These are phyloP conservation scores for Kuschelorhynchus macadamiae DNA, from an alignment of 2,888 invertebrate genomes.

Conservation along the genomic window DNA sequence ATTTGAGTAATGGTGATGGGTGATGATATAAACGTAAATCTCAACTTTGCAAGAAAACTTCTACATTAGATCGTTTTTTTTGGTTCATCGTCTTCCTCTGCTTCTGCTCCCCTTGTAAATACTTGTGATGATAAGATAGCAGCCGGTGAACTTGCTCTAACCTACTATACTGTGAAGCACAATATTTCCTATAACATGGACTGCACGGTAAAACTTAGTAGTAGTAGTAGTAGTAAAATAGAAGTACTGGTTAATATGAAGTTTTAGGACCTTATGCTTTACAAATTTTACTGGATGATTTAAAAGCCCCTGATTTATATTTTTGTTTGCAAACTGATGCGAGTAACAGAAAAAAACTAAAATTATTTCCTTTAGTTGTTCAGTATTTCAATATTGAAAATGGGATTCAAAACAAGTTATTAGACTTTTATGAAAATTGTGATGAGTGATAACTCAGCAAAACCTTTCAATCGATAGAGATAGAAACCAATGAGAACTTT, in stretches of 20 bases:
- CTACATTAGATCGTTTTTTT: too few species aligned
- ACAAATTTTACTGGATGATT: constrained; percentile 29
- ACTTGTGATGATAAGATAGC: neutral
- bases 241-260: constrained; percentile 16
- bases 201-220: constrained; percentile 41
- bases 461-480: constrained; percentile 56
- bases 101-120: too few species aligned
- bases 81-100: too few species aligned
- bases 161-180: constrained; percentile 59
- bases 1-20: too few species aligned
- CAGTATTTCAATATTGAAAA: constrained; percentile 48
- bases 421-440: constrained; percentile 51
- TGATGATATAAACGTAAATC: too few species aligned
- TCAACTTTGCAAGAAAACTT: too few species aligned
- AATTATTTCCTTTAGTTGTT: constrained; percentile 50
- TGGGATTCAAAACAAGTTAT: constrained; percentile 49
- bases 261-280: constrained; percentile 23
- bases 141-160: constrained; percentile 35
- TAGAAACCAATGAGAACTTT: constrained; percentile 61
- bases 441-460: constrained; percentile 49
- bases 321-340: constrained; percentile 45
- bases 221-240: constrained; percentile 23
- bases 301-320: constrained; percentile 25
- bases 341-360: constrained; percentile 54
- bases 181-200: constrained; percentile 59